Conservation (phyloP, 2,113 vertebrate genomes). For the Xerus inauris region DNA sequence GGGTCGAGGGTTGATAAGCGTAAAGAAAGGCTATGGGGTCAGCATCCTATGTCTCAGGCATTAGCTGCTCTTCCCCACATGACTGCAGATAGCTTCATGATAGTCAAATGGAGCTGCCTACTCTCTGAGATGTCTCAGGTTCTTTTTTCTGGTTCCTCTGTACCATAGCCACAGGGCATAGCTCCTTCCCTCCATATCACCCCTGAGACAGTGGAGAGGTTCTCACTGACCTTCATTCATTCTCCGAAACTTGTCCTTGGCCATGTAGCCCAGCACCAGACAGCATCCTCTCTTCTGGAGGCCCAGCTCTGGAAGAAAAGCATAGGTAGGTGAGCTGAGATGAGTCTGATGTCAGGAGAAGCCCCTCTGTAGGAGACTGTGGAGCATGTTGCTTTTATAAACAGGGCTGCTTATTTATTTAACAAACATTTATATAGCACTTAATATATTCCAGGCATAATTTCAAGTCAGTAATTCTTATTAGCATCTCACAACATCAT, state of each 20-base stretch:
- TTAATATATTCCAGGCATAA: background rate
- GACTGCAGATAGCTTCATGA: background rate
- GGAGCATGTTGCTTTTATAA: background rate
- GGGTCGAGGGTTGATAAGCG: background rate
- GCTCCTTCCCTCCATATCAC: background rate
- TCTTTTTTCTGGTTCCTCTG: background rate
- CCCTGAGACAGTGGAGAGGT: background rate
- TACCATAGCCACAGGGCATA: background rate
- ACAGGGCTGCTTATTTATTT: background rate
- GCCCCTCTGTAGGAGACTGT: background rate
- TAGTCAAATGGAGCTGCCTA: background rate
- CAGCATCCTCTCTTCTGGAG: slow-evolving; percentile 90
- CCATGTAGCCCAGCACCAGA: slow-evolving; percentile 89
- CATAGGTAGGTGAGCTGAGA: slow-evolving; percentile 5
- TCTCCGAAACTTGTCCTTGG: slow-evolving; percentile 91
- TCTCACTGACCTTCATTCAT: slow-evolving; percentile 90
- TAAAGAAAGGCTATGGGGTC: background rate
- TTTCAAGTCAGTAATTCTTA: background rate
- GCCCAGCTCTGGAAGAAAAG: slow-evolving; percentile 88
- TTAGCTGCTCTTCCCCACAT: background rate
- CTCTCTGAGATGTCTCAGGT: background rate
- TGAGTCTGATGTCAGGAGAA: background rate
- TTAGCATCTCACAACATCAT: background rate
- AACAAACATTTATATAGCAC: background rate
- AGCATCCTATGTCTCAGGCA: too few species aligned